Percentiles rank a stretch among this genome's conserved stretches.
Conservation (phyloP, 2,888 invertebrate genomes). For the Latheticus oryzae region DNA sequence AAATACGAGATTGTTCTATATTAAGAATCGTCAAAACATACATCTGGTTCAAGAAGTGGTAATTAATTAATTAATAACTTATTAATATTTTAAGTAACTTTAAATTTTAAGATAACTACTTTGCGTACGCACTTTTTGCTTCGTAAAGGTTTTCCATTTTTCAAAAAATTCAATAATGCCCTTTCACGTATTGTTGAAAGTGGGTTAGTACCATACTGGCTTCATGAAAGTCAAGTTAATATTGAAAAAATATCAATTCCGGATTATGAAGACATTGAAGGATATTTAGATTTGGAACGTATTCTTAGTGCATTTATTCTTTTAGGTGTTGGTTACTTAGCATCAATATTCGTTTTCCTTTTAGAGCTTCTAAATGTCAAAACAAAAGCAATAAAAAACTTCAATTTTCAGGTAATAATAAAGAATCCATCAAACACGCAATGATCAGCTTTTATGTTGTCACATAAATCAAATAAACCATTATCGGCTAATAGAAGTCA, state of each 20-base stretch:
- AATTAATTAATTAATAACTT: neutral
- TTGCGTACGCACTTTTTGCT: neutral
- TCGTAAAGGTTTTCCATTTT: conserved; percentile 18
- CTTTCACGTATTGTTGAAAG: neutral
- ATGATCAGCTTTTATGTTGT: no score
- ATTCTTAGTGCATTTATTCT: conserved; percentile 1
- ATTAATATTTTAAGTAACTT: no score
- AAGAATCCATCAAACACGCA: no score
- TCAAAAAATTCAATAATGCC: conserved; percentile 2
- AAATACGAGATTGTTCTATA: conserved; percentile 2
- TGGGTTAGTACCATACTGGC: conserved; percentile 9
- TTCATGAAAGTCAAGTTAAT: neutral
- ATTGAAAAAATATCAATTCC: conserved; percentile 1
- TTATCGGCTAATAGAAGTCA: no score
- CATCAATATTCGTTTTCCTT: neutral
- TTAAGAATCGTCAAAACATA: conserved; percentile 21
- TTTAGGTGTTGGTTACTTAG: neutral
- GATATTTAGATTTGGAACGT: neutral
- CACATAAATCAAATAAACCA: no score
- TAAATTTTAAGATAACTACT: conserved; percentile 4
- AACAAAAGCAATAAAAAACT: neutral
- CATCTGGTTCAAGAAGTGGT: conserved; percentile 6
- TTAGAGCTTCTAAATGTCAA: no score
- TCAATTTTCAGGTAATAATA: no score
- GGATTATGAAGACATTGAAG: neutral